A percentile compares a stretch with the other conserved stretches of the same genome.
These are phyloP conservation scores for Hofmannophila pseudospretella DNA, from an alignment of 2,888 invertebrate genomes.

Conservation along the genomic window DNA sequence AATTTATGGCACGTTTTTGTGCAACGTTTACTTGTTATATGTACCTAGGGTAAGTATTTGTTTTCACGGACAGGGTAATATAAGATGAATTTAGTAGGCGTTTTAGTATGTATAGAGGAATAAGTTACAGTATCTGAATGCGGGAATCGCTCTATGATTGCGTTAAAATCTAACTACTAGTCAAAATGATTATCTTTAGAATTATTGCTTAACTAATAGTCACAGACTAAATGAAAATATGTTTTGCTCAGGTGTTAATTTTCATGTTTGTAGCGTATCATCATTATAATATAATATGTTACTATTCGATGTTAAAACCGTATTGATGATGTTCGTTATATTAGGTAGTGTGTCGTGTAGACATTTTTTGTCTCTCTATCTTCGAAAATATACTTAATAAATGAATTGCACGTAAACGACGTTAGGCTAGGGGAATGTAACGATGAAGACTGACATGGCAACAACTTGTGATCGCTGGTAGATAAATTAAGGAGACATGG, in stretches of 20 bases:
- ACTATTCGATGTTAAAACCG: background rate
- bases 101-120: background rate
- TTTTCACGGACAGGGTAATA: conserved; percentile 72
- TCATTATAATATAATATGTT: too few relatives aligned
- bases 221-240: too few relatives aligned
- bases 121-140: background rate
- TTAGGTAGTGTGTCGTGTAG: background rate
- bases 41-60: conserved; percentile 49
- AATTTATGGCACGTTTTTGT: conserved; percentile 59
- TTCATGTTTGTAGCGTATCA: background rate
- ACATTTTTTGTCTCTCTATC: background rate
- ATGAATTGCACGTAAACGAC: background rate
- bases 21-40: conserved; percentile 52
- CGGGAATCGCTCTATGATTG: background rate
- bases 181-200: too few relatives aligned
- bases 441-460: conserved; percentile 65
- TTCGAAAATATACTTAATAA: background rate
- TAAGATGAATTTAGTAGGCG: conserved; percentile 22
- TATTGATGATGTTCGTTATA: background rate
- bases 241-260: background rate
- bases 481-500: conserved; percentile 42
- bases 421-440: conserved; percentile 39
- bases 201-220: too few relatives aligned
- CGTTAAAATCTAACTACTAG: too few relatives aligned
- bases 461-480: conserved; percentile 71